Conservation (phyloP, 1,140 invertebrate genomes). For the Drosophila nikananu region DNA sequence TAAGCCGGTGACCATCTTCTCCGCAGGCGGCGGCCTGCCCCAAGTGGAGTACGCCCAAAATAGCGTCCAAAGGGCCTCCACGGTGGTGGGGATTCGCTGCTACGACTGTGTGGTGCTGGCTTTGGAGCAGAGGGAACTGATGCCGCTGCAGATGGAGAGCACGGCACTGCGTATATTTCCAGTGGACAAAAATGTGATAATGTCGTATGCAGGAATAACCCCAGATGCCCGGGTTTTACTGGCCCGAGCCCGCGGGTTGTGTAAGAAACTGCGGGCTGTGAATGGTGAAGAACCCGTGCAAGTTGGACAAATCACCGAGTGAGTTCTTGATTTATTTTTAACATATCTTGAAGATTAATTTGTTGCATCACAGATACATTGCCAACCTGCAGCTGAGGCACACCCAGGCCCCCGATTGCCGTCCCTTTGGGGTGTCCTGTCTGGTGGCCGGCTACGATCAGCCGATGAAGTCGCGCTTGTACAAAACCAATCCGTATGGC, state of each 20-base stretch:
- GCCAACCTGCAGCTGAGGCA: slow-evolving; percentile 3
- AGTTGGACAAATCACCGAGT: neutral
- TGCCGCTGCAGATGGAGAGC: neutral
- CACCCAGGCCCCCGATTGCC: neutral
- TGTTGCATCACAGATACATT: neutral
- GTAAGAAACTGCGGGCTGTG: neutral
- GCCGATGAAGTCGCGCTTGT: neutral
- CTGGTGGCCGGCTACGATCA: neutral
- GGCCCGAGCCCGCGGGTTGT: neutral
- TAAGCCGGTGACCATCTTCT: neutral
- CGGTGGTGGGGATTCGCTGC: neutral
- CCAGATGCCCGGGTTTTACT: neutral
- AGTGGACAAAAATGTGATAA: neutral
- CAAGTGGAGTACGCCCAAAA: neutral
- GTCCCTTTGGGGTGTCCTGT: neutral
- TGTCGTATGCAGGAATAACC: neutral
- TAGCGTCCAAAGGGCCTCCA: neutral
- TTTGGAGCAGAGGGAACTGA: neutral
- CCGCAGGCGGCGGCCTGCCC: neutral
- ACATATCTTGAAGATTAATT: neutral
- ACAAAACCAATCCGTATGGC: slow-evolving; percentile 1
- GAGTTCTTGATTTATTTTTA: neutral
- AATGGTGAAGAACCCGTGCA: neutral
- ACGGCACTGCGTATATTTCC: neutral
- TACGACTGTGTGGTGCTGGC: neutral